phyloP scores from a whole-genome alignment of 30 jellyfish, hydroid and myxozoan genomes.

The Sanderia malayensis region DNA sequence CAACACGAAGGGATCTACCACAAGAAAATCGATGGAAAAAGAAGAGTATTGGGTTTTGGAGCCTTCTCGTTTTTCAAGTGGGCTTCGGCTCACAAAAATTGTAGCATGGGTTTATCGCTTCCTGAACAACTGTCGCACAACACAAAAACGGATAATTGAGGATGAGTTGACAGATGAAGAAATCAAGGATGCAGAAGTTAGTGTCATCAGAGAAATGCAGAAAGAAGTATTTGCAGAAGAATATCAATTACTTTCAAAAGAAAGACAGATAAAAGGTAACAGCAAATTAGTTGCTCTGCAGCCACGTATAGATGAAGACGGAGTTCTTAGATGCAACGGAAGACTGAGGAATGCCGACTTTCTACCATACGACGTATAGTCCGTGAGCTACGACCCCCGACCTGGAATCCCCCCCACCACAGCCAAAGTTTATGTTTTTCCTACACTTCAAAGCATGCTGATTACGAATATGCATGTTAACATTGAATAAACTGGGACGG shows the following conservation, averaged over 20 bases:
- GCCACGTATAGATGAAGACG: constrained; percentile 45
- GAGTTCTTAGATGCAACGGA: constrained; percentile 50
- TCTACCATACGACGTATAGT: constrained; percentile 30
- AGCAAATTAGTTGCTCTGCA: constrained; percentile 9
- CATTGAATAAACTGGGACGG: too few species aligned
- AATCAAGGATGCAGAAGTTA: constrained; percentile 18
- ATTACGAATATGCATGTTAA: too few species aligned
- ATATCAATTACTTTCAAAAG: constrained; percentile 12
- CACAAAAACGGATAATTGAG: not conserved
- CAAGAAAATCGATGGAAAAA: not conserved
- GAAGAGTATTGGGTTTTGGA: constrained; percentile 14
- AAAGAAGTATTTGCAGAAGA: constrained; percentile 25
- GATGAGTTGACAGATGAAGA: constrained; percentile 38
- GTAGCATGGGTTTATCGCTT: not conserved
- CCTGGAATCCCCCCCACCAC: too few species aligned
- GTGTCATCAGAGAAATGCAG: constrained; percentile 13
- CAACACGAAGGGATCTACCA: not conserved
- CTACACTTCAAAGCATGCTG: too few species aligned
- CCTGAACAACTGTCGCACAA: constrained; percentile 13
- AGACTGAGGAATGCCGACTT: constrained; percentile 52
- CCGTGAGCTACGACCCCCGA: too few species aligned
- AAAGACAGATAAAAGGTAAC: not conserved
- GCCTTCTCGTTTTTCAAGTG: constrained; percentile 21
- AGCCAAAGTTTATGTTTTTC: too few species aligned
- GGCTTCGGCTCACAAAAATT: constrained; percentile 28